Evolutionary conservation across 2,797 vertebrate species (phyloP), one percentile per base, ranked within the genome.

Genomic region (Scolopax bukidnonensis): DNA sequence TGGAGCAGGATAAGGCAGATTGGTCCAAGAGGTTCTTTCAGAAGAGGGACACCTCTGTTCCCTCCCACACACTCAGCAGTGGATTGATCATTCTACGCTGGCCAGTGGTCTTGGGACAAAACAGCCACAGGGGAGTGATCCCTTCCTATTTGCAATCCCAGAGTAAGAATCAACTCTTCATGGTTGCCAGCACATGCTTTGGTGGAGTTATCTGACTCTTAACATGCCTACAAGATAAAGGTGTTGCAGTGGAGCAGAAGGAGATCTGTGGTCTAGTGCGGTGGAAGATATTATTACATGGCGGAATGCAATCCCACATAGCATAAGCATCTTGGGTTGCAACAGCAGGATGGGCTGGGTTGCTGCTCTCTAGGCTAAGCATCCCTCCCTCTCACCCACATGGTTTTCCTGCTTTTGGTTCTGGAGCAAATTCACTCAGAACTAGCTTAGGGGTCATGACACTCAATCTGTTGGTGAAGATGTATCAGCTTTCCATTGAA

Each of bases 111-210:
- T 61, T 0, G 0, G 23, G 20, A n/a, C 43, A 38, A 65, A 57
- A 21, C 16, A 65, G 15, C 3, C 3, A 1, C n/a, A n/a, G 36
- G 1, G 18, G 19, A 56, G 9, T 2, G 1, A 28, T 56, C 25
- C 11, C 19, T 33, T 59, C 16, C 32, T 48, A 10, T 24, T 71
- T 4, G 38, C 21, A 64, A 5, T 4, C 8, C 5, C 23, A 43
- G 33, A 38, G 32, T 25, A 74, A n/a, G 27, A 68, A 10, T 40
- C 16, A 28, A 11, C 3, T 45, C 47, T 67, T 82, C 10, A 5
- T 7, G 28, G n/a, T 23, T 70, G 47, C 18, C 71, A 70, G 47
- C 9, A 28, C 1, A 3, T 48, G 64, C 19, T 71, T 27, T 30
- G 32, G 6, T 47, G 11, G 8, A 74, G n/a, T 33, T 79, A 8